These are phyloP conservation scores for Phoenicopterus ruber DNA, from an alignment of 2,113 vertebrate genomes.

Conservation along the genomic window DNA sequence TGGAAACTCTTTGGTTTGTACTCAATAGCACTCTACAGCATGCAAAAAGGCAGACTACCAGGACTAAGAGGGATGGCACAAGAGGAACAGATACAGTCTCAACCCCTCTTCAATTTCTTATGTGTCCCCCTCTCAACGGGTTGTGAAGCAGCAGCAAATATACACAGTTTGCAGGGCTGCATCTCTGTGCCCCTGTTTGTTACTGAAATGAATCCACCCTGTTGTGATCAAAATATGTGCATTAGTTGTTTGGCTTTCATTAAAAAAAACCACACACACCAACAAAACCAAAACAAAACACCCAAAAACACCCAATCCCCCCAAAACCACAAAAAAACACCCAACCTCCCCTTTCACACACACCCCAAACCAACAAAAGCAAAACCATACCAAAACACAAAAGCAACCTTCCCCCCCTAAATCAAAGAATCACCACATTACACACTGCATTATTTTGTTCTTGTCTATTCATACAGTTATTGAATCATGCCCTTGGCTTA, in stretches of 20 bases:
- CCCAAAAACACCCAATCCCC: too few relatives aligned
- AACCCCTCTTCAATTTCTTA: not conserved
- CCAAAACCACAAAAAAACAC: not conserved
- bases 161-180: not conserved
- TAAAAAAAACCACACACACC: too few relatives aligned
- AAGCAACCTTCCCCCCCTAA: not conserved
- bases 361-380: not conserved
- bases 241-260: not conserved
- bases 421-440: not conserved
- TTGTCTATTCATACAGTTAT: not conserved
- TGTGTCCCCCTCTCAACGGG: not conserved
- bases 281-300: not conserved
- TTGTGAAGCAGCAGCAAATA: not conserved
- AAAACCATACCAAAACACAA: not conserved
- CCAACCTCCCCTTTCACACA: not conserved
- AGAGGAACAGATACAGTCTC: not conserved
- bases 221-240: not conserved
- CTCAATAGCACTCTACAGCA: not conserved
- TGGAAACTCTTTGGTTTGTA: not conserved
- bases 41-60: not conserved
- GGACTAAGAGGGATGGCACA: not conserved
- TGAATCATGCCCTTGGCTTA: not conserved
- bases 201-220: constrained; percentile 1
- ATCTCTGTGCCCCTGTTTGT: not conserved
- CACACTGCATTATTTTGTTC: not conserved